These are phyloP conservation scores for Aphis craccivora DNA, from an alignment of 1,140 invertebrate species.

Conservation along the genomic window DNA sequence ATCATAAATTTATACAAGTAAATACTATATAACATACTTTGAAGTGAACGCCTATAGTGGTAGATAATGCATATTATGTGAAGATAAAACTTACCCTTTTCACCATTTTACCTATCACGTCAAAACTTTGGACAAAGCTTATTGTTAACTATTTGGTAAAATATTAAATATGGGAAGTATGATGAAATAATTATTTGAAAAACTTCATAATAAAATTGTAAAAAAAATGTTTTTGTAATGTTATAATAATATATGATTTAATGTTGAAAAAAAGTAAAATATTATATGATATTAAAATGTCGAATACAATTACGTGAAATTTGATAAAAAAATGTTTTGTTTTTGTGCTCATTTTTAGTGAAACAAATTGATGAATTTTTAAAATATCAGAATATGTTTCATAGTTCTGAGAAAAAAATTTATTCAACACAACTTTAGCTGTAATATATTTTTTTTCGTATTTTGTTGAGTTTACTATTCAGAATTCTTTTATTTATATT, in stretches of 20 bases:
- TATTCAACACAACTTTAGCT: neutral
- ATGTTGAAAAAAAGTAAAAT: neutral
- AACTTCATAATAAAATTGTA: neutral
- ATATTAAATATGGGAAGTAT: neutral
- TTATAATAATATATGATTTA: neutral
- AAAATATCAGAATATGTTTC: neutral
- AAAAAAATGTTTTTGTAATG: neutral
- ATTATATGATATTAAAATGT: neutral
- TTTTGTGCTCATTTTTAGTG: neutral
- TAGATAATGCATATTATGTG: neutral
- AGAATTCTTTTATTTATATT: conserved; percentile 1
- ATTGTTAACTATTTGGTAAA: neutral
- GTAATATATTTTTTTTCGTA: neutral
- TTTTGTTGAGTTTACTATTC: neutral
- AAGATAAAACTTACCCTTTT: neutral
- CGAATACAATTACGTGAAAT: neutral
- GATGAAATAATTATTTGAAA: neutral
- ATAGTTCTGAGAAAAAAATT: neutral
- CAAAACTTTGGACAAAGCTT: neutral
- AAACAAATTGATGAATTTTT: neutral
- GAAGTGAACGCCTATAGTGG: neutral
- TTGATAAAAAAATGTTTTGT: neutral
- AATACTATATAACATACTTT: neutral
- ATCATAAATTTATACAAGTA: neutral
- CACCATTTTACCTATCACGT: neutral